Percentiles rank a stretch among this genome's conserved stretches.
Conservation (phyloP, 2,797 vertebrate species). For the Sebastes matsubarae region DNA sequence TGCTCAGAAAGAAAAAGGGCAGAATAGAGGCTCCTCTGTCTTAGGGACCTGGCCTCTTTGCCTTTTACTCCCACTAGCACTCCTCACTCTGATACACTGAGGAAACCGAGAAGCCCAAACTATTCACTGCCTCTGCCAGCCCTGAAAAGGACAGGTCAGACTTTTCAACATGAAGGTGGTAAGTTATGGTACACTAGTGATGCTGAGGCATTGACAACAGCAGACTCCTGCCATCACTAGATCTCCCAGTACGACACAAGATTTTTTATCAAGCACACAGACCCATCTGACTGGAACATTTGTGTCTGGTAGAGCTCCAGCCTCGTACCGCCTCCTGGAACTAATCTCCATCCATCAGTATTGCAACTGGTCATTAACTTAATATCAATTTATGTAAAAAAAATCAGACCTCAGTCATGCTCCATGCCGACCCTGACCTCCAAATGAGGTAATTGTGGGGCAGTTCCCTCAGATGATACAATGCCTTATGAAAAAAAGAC, state of each 20-base stretch:
- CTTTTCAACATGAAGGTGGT: neutral
- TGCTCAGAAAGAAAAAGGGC: conserved; percentile 59
- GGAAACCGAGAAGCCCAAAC: conserved; percentile 36
- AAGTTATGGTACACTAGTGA: neutral
- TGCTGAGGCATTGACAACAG: neutral
- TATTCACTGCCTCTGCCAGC: conserved; percentile 19
- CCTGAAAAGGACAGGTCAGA: conserved; percentile 24
- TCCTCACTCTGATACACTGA: conserved; percentile 77
- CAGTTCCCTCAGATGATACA: neutral
- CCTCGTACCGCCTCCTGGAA: neutral
- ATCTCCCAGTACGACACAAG: neutral
- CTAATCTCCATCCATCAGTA: neutral
- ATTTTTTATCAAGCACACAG: conserved; percentile 1
- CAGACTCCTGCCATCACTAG: neutral
- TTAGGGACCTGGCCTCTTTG: conserved; percentile 65
- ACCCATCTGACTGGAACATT: neutral
- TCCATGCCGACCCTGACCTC: conserved; percentile 9
- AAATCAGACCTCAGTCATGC: neutral
- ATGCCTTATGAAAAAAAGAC: neutral
- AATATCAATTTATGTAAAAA: neutral
- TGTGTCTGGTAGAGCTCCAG: neutral
- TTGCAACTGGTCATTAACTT: neutral
- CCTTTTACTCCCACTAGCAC: conserved; percentile 72
- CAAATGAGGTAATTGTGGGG: neutral
- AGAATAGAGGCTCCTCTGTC: conserved; percentile 67